Percentiles rank a stretch among this genome's conserved stretches.
Conservation (phyloP, 2,113 vertebrate genomes). For the Clarias gariepinus region DNA sequence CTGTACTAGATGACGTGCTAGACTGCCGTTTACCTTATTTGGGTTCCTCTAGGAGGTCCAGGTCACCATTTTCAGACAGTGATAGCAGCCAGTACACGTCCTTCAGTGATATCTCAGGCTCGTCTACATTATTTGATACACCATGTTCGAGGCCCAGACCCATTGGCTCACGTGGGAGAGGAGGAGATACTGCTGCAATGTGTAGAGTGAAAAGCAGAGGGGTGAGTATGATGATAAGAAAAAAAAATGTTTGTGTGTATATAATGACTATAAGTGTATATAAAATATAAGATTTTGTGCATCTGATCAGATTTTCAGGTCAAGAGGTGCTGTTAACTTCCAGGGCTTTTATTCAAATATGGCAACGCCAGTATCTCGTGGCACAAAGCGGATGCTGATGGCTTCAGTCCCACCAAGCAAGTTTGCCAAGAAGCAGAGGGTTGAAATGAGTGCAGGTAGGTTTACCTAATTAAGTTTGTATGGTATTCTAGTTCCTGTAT, state of each 20-base stretch:
- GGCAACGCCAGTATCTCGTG: slow-evolving; percentile 73
- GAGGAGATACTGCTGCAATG: slow-evolving; percentile 86
- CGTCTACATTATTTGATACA: slow-evolving; percentile 49
- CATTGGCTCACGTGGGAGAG: slow-evolving; percentile 89
- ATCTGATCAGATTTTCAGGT: slow-evolving; percentile 65
- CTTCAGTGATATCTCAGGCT: slow-evolving; percentile 85
- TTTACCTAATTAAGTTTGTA: background rate
- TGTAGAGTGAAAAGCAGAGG: slow-evolving; percentile 86
- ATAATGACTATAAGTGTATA: background rate
- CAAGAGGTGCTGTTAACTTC: slow-evolving; percentile 77
- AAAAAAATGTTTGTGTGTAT: background rate
- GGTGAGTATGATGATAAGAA: slow-evolving; percentile 67
- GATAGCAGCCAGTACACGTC: slow-evolving; percentile 86
- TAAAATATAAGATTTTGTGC: slow-evolving; percentile 5
- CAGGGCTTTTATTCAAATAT: slow-evolving; percentile 72
- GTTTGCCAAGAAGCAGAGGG: slow-evolving; percentile 81
- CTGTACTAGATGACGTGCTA: slow-evolving; percentile 74
- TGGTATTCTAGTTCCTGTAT: background rate
- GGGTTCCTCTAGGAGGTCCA: slow-evolving; percentile 85
- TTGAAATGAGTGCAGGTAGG: slow-evolving; percentile 44
- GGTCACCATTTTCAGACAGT: slow-evolving; percentile 88
- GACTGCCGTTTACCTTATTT: slow-evolving; percentile 85
- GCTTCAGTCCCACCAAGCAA: slow-evolving; percentile 76
- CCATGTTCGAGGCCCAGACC: slow-evolving; percentile 81
- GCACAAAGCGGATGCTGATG: slow-evolving; percentile 83